Conservation (phyloP, 2,113 vertebrate species). For the Carassius auratus region DNA sequence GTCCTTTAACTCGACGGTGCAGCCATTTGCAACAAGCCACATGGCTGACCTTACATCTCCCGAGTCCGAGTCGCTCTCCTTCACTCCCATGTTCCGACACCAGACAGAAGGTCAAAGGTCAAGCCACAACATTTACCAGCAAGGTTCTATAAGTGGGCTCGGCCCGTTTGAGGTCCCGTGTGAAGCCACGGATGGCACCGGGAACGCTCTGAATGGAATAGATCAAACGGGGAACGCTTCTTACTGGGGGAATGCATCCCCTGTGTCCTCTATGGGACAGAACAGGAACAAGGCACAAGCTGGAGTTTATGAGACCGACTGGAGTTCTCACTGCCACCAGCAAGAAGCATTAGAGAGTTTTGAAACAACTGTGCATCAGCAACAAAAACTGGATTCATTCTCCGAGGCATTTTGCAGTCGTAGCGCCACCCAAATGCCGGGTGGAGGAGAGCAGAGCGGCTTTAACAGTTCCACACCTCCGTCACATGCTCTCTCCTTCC, state of each 20-base stretch:
- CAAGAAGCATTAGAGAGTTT: constrained; percentile 39
- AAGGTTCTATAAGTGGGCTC: constrained; percentile 18
- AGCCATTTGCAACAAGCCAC: constrained; percentile 3
- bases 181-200: constrained; percentile 31
- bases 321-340: constrained; percentile 46
- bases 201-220: constrained; percentile 34
- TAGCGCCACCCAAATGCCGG: constrained; percentile 17
- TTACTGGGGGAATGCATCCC: constrained; percentile 49
- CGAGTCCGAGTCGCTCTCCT: constrained; percentile 49
- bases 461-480: constrained; percentile 64
- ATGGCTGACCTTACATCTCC: constrained; percentile 58
- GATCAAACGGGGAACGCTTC: constrained; percentile 32
- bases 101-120: constrained; percentile 49
- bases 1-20: constrained; percentile 7
- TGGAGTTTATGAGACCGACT: constrained; percentile 44
- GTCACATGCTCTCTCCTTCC: constrained; percentile 63
- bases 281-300: constrained; percentile 42
- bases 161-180: constrained; percentile 45
- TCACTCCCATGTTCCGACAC: constrained; percentile 49
- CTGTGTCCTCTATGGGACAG: constrained; percentile 17
- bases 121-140: constrained; percentile 44
- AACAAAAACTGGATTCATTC: constrained; percentile 80
- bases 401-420: constrained; percentile 74
- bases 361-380: constrained; percentile 18
- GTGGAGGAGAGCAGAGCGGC: constrained; percentile 30